Evolutionary conservation across 2,888 invertebrate genomes (phyloP).

Genomic region (Bombylius discolor): DNA sequence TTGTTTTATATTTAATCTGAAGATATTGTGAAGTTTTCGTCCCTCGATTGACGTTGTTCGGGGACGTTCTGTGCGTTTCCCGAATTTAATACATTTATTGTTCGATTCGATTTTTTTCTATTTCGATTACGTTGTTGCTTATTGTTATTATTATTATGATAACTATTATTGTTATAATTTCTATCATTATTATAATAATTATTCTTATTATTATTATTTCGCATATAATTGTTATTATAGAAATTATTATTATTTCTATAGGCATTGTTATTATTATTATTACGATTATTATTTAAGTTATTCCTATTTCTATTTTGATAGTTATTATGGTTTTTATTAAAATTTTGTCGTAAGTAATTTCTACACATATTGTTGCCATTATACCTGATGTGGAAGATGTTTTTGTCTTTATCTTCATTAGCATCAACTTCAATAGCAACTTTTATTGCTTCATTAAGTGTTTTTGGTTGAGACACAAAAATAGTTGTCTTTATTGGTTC

Average conservation of each 20-base stretch:
- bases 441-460: neutral
- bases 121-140: too few relatives aligned
- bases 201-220: too few relatives aligned
- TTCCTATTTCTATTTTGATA: neutral
- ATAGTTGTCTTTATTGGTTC: neutral
- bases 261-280: neutral
- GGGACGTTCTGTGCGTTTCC: too few relatives aligned
- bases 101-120: neutral
- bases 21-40: neutral
- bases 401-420: neutral
- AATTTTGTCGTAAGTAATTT: neutral
- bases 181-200: too few relatives aligned
- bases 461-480: neutral
- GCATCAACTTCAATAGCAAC: neutral
- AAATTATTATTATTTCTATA: neutral
- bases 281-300: neutral
- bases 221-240: too few relatives aligned
- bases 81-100: neutral
- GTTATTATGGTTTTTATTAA: neutral
- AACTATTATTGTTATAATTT: too few relatives aligned
- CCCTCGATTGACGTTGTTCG: neutral
- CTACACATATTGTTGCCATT: neutral
- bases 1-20: neutral
- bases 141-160: too few relatives aligned
- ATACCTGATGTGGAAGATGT: neutral